phyloP scores from a whole-genome alignment of 2,797 vertebrate species.

The Kryptopterus vitreolus region DNA sequence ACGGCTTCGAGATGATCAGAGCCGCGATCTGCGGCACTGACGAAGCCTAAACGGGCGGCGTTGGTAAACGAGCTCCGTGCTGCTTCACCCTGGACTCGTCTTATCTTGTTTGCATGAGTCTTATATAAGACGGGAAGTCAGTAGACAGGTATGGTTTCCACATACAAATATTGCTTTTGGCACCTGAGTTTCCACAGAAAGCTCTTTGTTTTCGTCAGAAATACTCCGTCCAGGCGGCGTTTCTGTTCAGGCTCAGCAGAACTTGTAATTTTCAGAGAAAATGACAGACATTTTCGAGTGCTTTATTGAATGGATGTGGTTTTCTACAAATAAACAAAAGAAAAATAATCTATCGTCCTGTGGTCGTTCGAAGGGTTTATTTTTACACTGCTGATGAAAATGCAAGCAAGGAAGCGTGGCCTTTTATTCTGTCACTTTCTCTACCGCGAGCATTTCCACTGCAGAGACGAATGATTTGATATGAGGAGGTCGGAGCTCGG shows the following conservation, averaged over 20 bases:
- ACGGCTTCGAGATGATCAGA: conserved; percentile 6
- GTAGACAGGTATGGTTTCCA: conserved; percentile 70
- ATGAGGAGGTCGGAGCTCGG: too few species aligned
- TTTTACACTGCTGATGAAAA: conserved; percentile 17
- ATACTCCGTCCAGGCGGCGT: conserved; percentile 53
- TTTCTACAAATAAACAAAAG: neutral
- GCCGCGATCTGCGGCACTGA: conserved; percentile 27
- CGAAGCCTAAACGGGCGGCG: conserved; percentile 32
- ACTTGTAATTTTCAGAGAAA: conserved; percentile 50
- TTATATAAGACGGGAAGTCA: conserved; percentile 61
- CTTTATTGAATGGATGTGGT: conserved; percentile 28
- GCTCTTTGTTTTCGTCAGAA: conserved; percentile 66
- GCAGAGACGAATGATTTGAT: too few species aligned
- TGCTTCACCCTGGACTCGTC: conserved; percentile 57
- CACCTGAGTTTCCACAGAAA: conserved; percentile 59
- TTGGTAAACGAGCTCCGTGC: conserved; percentile 55
- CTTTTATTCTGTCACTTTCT: neutral
- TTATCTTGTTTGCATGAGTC: conserved; percentile 62
- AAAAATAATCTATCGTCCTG: conserved; percentile 18
- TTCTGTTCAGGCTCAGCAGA: conserved; percentile 56
- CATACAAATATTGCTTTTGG: conserved; percentile 67
- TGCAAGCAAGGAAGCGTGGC: neutral
- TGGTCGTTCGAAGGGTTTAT: conserved; percentile 7
- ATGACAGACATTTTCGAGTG: conserved; percentile 31
- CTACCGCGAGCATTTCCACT: neutral